Percentiles rank a stretch among this genome's conserved stretches.
Evolutionary conservation across 2,888 invertebrate genomes (phyloP).

Genomic region (Rugalucina vietnamica): DNA sequence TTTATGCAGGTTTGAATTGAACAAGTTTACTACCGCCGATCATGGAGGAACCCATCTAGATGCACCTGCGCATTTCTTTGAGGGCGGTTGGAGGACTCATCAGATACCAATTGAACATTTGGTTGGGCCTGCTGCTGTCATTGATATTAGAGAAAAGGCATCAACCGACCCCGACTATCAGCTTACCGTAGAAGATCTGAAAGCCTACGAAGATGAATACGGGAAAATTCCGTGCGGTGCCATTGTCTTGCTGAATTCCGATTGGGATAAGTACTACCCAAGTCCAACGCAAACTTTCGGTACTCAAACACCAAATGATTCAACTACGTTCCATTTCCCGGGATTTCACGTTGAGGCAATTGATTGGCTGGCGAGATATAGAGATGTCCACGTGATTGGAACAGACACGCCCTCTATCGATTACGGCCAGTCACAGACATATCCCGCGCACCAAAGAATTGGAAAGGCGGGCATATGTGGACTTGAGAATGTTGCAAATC

Average conservation of each 20-base stretch:
- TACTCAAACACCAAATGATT: conserved; percentile 44
- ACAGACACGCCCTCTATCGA: conserved; percentile 89
- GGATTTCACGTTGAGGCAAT: conserved; percentile 86
- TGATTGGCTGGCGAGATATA: conserved; percentile 86
- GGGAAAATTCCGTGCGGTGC: conserved; percentile 84
- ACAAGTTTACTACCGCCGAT: too few relatives aligned
- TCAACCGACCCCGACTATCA: conserved; percentile 31
- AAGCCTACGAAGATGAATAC: conserved; percentile 82
- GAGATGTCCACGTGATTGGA: conserved; percentile 86
- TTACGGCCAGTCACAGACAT: conserved; percentile 85
- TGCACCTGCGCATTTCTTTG: too few relatives aligned
- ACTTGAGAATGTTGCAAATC: conserved; percentile 87
- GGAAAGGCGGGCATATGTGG: conserved; percentile 84
- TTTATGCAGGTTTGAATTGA: too few relatives aligned
- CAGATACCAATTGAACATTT: too few relatives aligned
- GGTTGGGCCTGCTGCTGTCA: too few relatives aligned
- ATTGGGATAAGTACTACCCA: conserved; percentile 82
- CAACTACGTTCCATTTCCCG: conserved; percentile 73
- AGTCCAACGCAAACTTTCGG: conserved; percentile 70
- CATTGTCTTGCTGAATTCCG: conserved; percentile 84
- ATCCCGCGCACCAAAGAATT: conserved; percentile 86
- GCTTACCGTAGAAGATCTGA: conserved; percentile 25
- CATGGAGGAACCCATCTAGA: too few relatives aligned
- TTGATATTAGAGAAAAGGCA: too few relatives aligned
- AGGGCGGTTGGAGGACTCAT: too few relatives aligned